Evolutionary conservation across 2,888 invertebrate genomes (phyloP).

Genomic region (Pyrrhopygopsis socrates): DNA sequence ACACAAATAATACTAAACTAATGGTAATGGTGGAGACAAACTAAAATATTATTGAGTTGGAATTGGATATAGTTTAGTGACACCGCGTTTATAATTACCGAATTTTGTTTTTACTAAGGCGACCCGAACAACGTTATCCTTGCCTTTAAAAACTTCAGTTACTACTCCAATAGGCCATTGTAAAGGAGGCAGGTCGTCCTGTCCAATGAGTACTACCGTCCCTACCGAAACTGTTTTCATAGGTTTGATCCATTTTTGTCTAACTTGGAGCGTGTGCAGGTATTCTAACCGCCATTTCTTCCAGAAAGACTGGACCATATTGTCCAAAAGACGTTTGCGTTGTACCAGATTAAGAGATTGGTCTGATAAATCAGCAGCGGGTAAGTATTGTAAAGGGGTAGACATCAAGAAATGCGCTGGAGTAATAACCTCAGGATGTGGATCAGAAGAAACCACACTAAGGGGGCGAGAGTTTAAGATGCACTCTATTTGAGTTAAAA

Average conservation of each 20-base stretch:
- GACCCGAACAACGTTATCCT: too few relatives aligned
- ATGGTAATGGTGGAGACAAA: too few relatives aligned
- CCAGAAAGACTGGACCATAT: not conserved
- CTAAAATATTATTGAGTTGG: too few relatives aligned
- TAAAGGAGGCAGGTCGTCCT: too few relatives aligned
- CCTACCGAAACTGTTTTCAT: not conserved
- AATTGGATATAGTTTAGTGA: too few relatives aligned
- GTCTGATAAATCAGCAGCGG: not conserved
- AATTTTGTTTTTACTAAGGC: too few relatives aligned
- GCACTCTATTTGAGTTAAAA: slow-evolving; percentile 28
- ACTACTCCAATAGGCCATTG: too few relatives aligned
- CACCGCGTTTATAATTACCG: too few relatives aligned
- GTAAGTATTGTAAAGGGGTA: slow-evolving; percentile 48
- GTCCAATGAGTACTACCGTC: too few relatives aligned
- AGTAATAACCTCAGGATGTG: slow-evolving; percentile 6
- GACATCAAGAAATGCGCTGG: slow-evolving; percentile 29
- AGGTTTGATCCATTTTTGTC: not conserved
- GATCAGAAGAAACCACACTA: not conserved
- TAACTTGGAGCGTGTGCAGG: not conserved
- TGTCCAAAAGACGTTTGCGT: not conserved
- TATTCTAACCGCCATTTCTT: not conserved
- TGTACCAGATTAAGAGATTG: not conserved
- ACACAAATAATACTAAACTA: too few relatives aligned
- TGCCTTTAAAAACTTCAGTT: too few relatives aligned
- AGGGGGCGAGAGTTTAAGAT: slow-evolving; percentile 19